Percentiles rank a stretch among this genome's conserved stretches.
Evolutionary conservation across 2,888 invertebrate species (phyloP).

Genomic region (Celastrina argiolus): DNA sequence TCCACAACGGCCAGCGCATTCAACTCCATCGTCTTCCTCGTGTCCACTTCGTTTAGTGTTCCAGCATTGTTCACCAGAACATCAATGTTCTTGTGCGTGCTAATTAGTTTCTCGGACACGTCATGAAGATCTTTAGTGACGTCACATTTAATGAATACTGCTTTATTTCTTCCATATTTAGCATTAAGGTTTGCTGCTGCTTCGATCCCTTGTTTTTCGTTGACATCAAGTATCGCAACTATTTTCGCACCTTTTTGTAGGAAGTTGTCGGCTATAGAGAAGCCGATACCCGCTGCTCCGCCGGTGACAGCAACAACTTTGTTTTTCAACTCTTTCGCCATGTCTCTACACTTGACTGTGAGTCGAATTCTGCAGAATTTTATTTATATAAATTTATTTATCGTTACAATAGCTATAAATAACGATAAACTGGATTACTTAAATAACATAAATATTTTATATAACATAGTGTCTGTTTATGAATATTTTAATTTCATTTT

Average conservation of each 20-base stretch:
- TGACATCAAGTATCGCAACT: conserved; percentile 42
- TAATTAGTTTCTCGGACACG: conserved; percentile 49
- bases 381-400: neutral
- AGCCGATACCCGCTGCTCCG: conserved; percentile 67
- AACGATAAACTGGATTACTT: neutral
- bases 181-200: conserved; percentile 50
- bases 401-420: neutral
- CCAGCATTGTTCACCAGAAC: conserved; percentile 68
- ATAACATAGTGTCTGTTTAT: no score
- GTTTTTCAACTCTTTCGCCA: conserved; percentile 31
- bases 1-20: conserved; percentile 53
- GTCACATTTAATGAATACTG: conserved; percentile 64
- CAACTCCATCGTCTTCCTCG: conserved; percentile 48
- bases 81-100: conserved; percentile 54
- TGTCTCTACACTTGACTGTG: neutral
- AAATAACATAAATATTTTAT: no score
- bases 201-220: conserved; percentile 43
- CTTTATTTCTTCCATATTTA: conserved; percentile 59
- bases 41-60: conserved; percentile 43
- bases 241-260: conserved; percentile 48
- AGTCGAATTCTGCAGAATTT: neutral
- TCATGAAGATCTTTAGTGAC: conserved; percentile 63
- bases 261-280: conserved; percentile 53
- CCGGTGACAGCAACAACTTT: conserved; percentile 55
- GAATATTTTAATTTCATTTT: no score